phyloP scores from a whole-genome alignment of 2,797 vertebrate genomes.

The Odontamblyopus lacepedii region DNA sequence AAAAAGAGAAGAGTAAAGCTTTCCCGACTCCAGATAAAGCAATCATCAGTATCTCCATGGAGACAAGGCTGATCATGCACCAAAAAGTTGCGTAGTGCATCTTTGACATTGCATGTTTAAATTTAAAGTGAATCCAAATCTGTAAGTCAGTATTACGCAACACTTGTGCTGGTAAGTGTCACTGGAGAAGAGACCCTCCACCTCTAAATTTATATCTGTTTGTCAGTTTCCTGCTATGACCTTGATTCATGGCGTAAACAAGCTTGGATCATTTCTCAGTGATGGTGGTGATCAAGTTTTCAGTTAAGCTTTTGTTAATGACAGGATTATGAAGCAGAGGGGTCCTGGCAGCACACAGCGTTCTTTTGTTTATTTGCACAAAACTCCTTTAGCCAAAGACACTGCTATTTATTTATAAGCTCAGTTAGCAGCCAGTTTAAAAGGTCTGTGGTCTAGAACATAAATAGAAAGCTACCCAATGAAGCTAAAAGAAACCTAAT shows the following conservation, averaged over 20 bases:
- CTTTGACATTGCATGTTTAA: background rate
- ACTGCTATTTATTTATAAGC: conserved; percentile 70
- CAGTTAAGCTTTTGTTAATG: conserved; percentile 13
- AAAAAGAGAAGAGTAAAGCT: background rate
- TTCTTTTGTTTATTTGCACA: conserved; percentile 43
- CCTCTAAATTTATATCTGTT: conserved; percentile 23
- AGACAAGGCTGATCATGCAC: background rate
- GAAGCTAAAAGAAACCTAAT: background rate
- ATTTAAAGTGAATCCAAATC: background rate
- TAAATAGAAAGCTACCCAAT: conserved; percentile 44
- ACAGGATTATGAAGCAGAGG: conserved; percentile 16
- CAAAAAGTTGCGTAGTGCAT: background rate
- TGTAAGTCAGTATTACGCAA: conserved; percentile 15
- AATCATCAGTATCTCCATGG: background rate
- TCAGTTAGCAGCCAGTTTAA: conserved; percentile 38
- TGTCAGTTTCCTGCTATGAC: conserved; percentile 7
- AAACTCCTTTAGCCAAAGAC: conserved; percentile 28
- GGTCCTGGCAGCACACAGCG: conserved; percentile 66
- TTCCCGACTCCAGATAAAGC: background rate
- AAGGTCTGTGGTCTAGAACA: conserved; percentile 19
- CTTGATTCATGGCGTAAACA: conserved; percentile 12
- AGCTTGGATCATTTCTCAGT: conserved; percentile 28
- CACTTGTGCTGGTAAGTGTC: conserved; percentile 29
- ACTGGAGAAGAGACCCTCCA: conserved; percentile 7
- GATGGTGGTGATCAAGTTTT: conserved; percentile 16